Evolutionary conservation across 2,888 invertebrate genomes (phyloP), one percentile per base, ranked within the genome.

Genomic region (Drosophila pseudotalamancana): DNA sequence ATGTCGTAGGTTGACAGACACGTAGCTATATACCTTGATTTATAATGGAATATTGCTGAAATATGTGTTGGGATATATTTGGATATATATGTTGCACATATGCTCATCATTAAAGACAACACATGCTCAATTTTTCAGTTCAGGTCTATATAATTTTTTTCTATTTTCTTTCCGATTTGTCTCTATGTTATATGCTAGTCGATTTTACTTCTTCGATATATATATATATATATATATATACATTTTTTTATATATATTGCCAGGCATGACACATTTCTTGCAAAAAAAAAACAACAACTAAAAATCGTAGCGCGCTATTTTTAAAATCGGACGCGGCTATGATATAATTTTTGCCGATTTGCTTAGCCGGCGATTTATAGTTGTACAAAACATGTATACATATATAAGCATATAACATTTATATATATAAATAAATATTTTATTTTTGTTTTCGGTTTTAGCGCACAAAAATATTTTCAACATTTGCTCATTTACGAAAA

Each of bases 271-370:
- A 79, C 79, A 79, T 78, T 76, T 83, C 75, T 61, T 72, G 68
- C 61, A 61, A 18, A 63, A 64, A 43, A 48, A 54, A 53, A 53
- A 39, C 60, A 53, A 55, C 50, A 68, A 65, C 23, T 50, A 40
- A 64, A 56, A 71, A 71, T 53, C 62, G 69, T 57, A 57, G 74
- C 45, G 57, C 51, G 71, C 82, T 88, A 81, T 88, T 83, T 88
- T 70, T 88, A 87, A 88, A 83, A 77, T 55, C 62, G 31, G 60
- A 80, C 60, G 79, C 62, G 64, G 57, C 87, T 72, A 70, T 83
- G 83, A 83, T 83, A 88, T 88, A 83, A 83, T 83, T 88, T 77
- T 77, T 43, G 61, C 60, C 76, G 88, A 62, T 86, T 81, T 72
- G 66, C 72, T 82, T 72, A 67, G 84, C 76, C 87, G 84, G 84